Evolutionary conservation across 2,888 invertebrate species (phyloP).

Genomic region (Acanthosepion esculentum): DNA sequence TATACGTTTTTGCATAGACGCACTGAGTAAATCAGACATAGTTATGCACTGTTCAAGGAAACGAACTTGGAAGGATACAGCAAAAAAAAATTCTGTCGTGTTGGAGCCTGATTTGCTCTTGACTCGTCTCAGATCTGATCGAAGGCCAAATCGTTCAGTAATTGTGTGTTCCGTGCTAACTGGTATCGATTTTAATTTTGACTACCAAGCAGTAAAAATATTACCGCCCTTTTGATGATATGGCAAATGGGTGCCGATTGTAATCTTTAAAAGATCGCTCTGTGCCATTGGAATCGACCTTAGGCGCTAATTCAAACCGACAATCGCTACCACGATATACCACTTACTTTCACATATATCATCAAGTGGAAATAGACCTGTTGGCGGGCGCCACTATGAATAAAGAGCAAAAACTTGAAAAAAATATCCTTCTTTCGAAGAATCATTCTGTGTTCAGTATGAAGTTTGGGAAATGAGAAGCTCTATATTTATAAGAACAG

Average conservation of each 20-base stretch:
- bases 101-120: not conserved
- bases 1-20: no score
- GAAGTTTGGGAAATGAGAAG: no score
- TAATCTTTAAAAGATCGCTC: slow-evolving; percentile 14
- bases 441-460: not conserved
- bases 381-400: not conserved
- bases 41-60: no score
- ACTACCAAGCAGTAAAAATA: not conserved
- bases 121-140: not conserved
- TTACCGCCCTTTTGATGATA: not conserved
- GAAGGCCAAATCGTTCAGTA: slow-evolving; percentile 22
- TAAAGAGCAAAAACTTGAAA: not conserved
- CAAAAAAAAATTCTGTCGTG: not conserved
- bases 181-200: not conserved
- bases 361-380: not conserved
- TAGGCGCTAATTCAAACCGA: not conserved
- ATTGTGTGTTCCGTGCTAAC: not conserved
- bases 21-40: no score
- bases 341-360: not conserved
- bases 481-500: no score
- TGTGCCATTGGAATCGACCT: not conserved
- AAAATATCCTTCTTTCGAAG: not conserved
- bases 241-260: slow-evolving; percentile 11
- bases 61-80: not conserved
- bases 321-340: not conserved